phyloP scores from a whole-genome alignment of 1,140 invertebrate genomes.

The Phortica variegata region DNA sequence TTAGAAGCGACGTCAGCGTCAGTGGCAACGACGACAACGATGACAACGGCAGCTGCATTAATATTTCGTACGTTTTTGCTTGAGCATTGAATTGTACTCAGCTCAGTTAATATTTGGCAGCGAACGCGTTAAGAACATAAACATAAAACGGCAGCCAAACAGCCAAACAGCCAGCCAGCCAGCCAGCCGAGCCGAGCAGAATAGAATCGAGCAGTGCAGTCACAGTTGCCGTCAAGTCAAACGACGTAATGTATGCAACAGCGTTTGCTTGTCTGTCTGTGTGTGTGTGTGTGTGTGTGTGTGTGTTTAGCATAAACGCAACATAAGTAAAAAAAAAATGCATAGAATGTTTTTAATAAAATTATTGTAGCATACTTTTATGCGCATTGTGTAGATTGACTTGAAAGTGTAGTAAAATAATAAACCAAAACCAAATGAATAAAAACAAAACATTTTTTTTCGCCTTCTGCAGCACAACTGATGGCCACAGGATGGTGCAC shows the following conservation, averaged over 20 bases:
- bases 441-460: background rate
- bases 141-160: slow-evolving; percentile 22
- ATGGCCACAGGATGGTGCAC: slow-evolving; percentile 53
- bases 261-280: slow-evolving; percentile 7
- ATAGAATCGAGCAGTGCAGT: too few species aligned
- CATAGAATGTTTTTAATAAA: background rate
- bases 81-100: too few species aligned
- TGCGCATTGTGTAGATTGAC: too few species aligned
- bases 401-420: too few species aligned
- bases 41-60: too few species aligned
- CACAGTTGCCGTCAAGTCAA: too few species aligned
- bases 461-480: slow-evolving; percentile 22
- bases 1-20: too few species aligned
- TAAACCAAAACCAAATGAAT: background rate
- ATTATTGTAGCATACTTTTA: background rate
- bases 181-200: slow-evolving; percentile 17
- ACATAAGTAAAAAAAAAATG: slow-evolving; percentile 2
- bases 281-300: slow-evolving; percentile 2
- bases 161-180: slow-evolving; percentile 28
- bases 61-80: too few species aligned
- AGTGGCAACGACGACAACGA: too few species aligned
- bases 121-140: slow-evolving; percentile 4
- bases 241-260: slow-evolving; percentile 2
- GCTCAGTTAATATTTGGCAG: slow-evolving; percentile 6
- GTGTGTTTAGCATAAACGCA: too few species aligned